Base-by-base conservation (phyloP, 2,113 vertebrate species). In the Tichodroma muraria region DNA sequence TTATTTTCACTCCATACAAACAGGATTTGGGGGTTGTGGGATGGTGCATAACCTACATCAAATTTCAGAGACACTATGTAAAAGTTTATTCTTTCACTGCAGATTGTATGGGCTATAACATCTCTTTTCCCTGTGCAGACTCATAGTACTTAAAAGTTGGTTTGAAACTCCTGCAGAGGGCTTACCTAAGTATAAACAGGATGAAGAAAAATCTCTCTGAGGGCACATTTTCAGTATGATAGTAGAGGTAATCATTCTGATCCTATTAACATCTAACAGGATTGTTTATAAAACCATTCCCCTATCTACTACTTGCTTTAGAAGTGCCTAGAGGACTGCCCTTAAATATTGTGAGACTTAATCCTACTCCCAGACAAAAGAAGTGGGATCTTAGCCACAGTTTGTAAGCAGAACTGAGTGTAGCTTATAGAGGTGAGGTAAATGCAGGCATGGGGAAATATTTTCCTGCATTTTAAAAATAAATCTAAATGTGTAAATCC, bases 241-340 rank as follows among this genome's bases (percentile, higher is more conserved):
- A 73, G 56, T 44, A 71, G 30, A 78, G 40, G 72, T 86, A 93
- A 92, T 86, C 13, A 71, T 90, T 90, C 28, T 95, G 60, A 95
- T 96, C 88, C 72, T 93, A 78, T 94, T 95, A 96, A 64, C 28
- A 86, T n/a, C 21, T 94, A 94, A 93, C 47, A 90, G 69, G 85
- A 86, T 92, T 93, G 52, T 81, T 86, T 85, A 64, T 54, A 86
- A 96, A 86, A 60, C 38, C 59, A 78, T 86, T 70, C 42, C 28
- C 5, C 0, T 85, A 75, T 64, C 68, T 66, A 75, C 12, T 31
- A 40, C 30, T 75, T 90, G 21, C 73, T 95, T 92, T 92, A 68
- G 78, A 93, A 80, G 35, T 37, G 27, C 56, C 52, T 80, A 49
- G 56, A 75, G 24, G 16, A 30, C 21, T 79, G 27, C 27, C 44